These are phyloP conservation scores for Oostethus manadensis DNA, from an alignment of 2,113 vertebrate species.

Conservation along the genomic window DNA sequence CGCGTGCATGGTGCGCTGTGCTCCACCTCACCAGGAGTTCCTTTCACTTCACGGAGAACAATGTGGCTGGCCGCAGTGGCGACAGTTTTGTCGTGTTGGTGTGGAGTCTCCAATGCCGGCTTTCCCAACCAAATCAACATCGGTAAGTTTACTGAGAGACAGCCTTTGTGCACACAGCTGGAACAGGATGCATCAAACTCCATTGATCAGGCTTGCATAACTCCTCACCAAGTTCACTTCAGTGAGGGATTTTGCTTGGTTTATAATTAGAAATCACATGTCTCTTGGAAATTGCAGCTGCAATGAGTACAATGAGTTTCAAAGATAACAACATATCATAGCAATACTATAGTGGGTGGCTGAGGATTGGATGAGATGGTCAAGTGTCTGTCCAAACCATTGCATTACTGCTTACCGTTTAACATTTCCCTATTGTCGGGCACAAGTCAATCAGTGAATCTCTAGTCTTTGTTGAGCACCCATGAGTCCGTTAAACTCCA, in stretches of 20 bases:
- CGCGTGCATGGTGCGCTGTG: conserved; percentile 71
- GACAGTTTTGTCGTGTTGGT: conserved; percentile 74
- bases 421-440: too few relatives aligned
- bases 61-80: conserved; percentile 79
- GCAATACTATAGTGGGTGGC: too few relatives aligned
- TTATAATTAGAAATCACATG: background rate
- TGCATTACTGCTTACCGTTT: too few relatives aligned
- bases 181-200: conserved; percentile 18
- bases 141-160: conserved; percentile 75
- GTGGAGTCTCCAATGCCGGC: conserved; percentile 77
- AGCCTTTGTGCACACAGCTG: conserved; percentile 11
- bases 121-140: conserved; percentile 98
- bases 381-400: too few relatives aligned
- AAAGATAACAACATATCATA: too few relatives aligned
- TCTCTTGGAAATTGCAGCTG: background rate
- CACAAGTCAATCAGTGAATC: too few relatives aligned
- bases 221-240: conserved; percentile 46
- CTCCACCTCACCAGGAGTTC: conserved; percentile 74
- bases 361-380: too few relatives aligned
- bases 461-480: too few relatives aligned
- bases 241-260: background rate
- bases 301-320: background rate
- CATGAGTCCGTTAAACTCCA: too few relatives aligned
- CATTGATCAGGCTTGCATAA: conserved; percentile 10
- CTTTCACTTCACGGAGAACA: conserved; percentile 76